Conservation (phyloP, 2,888 invertebrate genomes). For the Microplitis manilae region DNA sequence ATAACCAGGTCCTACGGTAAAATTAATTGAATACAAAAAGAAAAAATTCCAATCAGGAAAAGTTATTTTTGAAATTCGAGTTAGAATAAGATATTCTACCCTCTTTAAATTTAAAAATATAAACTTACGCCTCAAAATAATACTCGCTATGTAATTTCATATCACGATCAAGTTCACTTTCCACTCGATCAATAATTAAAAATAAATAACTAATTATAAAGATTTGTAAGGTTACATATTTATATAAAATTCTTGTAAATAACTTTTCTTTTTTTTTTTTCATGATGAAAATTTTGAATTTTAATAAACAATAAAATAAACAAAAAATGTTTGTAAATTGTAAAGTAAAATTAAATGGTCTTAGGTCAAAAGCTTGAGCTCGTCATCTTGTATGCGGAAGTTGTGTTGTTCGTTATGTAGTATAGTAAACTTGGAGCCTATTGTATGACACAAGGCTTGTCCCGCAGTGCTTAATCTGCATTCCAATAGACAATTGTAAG, state of each 20-base stretch:
- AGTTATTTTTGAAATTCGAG: no score
- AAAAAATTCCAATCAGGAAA: no score
- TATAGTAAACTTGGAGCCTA: constrained; percentile 14
- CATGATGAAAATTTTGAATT: no score
- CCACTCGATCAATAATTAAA: no score
- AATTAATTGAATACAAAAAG: no score
- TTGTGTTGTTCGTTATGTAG: constrained; percentile 6
- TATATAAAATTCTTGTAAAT: no score
- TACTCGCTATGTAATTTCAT: neutral
- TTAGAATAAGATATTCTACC: no score
- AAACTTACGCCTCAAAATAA: neutral
- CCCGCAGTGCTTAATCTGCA: constrained; percentile 28
- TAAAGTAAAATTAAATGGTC: neutral
- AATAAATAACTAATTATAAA: no score
- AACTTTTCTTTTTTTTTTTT: no score
- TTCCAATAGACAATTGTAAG: constrained; percentile 31
- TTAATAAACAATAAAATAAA: neutral
- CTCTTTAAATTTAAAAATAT: no score
- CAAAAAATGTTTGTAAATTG: neutral
- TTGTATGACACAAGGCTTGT: constrained; percentile 6
- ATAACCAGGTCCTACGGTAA: no score
- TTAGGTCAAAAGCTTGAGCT: neutral
- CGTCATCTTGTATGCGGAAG: constrained; percentile 12
- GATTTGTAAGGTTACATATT: no score
- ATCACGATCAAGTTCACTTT: neutral